These are phyloP conservation scores for Ifrita kowaldi DNA, from an alignment of 2,113 vertebrate species.

Conservation along the genomic window DNA sequence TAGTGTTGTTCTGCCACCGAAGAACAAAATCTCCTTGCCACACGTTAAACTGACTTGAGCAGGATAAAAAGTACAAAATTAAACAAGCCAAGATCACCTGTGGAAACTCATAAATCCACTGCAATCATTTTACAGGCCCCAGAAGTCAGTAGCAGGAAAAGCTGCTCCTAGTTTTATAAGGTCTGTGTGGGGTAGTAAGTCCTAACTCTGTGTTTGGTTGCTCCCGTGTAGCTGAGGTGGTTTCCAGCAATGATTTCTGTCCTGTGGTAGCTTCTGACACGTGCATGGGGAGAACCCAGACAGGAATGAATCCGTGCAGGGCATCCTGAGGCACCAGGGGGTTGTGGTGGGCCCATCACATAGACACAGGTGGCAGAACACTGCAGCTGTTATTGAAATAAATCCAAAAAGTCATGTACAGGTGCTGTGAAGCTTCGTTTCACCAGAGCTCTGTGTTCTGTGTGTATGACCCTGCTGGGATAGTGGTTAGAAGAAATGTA, in stretches of 20 bases:
- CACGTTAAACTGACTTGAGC: neutral
- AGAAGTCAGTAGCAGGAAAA: neutral
- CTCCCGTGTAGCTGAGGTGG: neutral
- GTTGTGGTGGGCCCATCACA: neutral
- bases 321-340: neutral
- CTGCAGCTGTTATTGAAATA: neutral
- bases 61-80: neutral
- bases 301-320: neutral
- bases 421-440: neutral
- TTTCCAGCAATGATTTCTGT: neutral
- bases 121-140: neutral
- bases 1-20: neutral
- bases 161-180: neutral
- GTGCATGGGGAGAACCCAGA: neutral
- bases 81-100: neutral
- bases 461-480: neutral
- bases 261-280: neutral
- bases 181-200: neutral
- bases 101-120: neutral
- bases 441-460: neutral
- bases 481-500: neutral
- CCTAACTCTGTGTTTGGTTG: neutral
- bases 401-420: fast-evolving
- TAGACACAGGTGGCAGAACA: neutral
- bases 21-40: neutral